Percentiles rank a stretch among this genome's conserved stretches.
Evolutionary conservation across 2,113 vertebrate species (phyloP).

Genomic region (Peromyscus leucopus): DNA sequence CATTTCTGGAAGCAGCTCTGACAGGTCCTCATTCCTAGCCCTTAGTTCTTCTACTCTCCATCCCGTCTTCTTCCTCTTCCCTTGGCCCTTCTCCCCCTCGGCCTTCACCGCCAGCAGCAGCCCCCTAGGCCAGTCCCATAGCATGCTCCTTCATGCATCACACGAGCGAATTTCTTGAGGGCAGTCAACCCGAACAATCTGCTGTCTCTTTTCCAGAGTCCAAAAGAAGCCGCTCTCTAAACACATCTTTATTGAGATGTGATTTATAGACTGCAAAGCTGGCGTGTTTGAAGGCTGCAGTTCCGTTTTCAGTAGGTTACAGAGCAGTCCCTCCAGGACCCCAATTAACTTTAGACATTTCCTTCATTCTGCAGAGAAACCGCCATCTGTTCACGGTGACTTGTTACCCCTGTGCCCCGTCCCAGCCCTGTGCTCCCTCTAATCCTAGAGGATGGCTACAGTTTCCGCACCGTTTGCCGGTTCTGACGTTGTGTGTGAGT

Average conservation of each 20-base stretch:
- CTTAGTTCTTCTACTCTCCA: background rate
- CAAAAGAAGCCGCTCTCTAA: constrained; percentile 25
- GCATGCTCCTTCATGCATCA: background rate
- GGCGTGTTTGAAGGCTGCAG: background rate
- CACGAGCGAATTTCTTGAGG: constrained; percentile 17
- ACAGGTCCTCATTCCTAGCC: background rate
- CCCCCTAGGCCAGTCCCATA: background rate
- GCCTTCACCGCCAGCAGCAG: constrained; percentile 1
- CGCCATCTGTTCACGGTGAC: background rate
- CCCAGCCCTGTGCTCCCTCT: background rate
- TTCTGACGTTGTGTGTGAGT: background rate
- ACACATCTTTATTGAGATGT: constrained; percentile 8
- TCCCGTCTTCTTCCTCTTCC: background rate
- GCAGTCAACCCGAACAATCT: constrained; percentile 11
- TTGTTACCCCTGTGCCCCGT: background rate
- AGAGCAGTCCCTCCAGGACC: background rate
- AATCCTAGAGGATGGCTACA: background rate
- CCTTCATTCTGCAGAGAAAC: constrained; percentile 25
- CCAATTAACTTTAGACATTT: constrained; percentile 42
- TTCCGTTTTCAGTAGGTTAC: background rate
- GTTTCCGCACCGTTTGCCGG: background rate
- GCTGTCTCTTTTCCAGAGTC: constrained; percentile 30
- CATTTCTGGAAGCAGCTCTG: background rate
- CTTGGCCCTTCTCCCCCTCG: background rate
- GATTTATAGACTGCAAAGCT: background rate